Percentiles rank a stretch among this genome's conserved stretches.
phyloP scores from a whole-genome alignment of 2,888 invertebrate species.

The Anagyrus pseudococci region DNA sequence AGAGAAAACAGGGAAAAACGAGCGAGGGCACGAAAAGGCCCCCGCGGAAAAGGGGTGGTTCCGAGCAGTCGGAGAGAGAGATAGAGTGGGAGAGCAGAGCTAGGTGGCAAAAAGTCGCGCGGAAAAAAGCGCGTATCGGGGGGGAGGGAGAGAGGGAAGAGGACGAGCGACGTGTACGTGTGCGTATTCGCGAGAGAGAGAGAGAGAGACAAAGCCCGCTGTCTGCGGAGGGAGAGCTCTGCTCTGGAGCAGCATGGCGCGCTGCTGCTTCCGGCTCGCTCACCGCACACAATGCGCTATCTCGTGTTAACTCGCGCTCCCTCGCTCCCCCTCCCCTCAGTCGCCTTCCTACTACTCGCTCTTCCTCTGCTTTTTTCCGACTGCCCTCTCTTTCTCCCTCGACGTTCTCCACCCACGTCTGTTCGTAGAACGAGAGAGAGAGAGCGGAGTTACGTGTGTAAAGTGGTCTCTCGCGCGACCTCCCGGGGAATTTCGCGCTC shows the following conservation, averaged over 20 bases:
- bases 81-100: too few species aligned
- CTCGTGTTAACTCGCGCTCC: slow-evolving; percentile 56
- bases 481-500: too few species aligned
- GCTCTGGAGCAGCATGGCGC: slow-evolving; percentile 54
- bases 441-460: too few species aligned
- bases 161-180: not conserved
- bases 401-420: not conserved
- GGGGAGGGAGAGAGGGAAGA: not conserved
- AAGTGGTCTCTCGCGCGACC: too few species aligned
- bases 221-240: not conserved
- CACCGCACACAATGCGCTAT: slow-evolving; percentile 60
- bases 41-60: too few species aligned
- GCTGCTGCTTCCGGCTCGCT: slow-evolving; percentile 61
- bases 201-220: too few species aligned
- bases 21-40: too few species aligned
- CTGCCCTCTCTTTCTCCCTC: slow-evolving; percentile 9
- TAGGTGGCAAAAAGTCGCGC: too few species aligned
- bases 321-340: slow-evolving; percentile 20
- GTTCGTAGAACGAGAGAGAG: too few species aligned
- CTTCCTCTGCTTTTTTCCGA: too few species aligned
- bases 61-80: slow-evolving; percentile 7
- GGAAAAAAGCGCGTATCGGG: not conserved
- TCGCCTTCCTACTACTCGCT: not conserved
- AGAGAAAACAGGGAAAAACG: too few species aligned
- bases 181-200: too few species aligned